Evolutionary conservation across 2,888 invertebrate species (phyloP), one percentile per base, ranked within the genome.

Genomic region (Lasioglossum pauxillum): DNA sequence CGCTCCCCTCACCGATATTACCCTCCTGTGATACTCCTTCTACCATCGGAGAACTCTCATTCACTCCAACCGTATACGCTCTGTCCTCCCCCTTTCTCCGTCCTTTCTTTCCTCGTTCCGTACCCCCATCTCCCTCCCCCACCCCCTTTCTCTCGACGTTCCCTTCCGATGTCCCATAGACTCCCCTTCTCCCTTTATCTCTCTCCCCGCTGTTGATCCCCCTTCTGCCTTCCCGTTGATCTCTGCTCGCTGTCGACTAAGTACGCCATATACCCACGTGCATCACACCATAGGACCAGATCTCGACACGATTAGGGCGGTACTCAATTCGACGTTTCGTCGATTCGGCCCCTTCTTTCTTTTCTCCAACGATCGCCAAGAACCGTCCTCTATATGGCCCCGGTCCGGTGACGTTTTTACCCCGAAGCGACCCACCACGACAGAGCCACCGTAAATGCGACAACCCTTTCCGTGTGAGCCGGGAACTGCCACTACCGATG

Each of bases 211-310:
- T 64, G 82, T 27, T 78, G 77, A 74, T 82, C 85, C 80, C 80
- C 90, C 23, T 27, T 12, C 78, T 80, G 80, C 79, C 78, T 71
- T 84, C 74, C 78, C 86, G 89, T 89, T 88, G 82, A 83, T 83
- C 89, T 87, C 87, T 83, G 84, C 76, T 84, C 86, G 85, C 82
- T 89, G 88, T 83, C 90, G 91, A 90, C 92, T 93, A 93, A 92
- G 92, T 93, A 92, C 93, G 91, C 91, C 90, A 85, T 93, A 90
- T 92, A 91, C 91, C 90, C 89, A 90, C 91, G 90, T 89, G 90
- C 91, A 90, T 91, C 90, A 92, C 90, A 91, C 88, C 91, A 87
- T 91, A 91, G 91, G 91, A 91, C 89, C 91, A 92, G 93, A 92
- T 92, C 91, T 87, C 89, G 90, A 89, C 91, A 92, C 91, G 91